phyloP scores from a whole-genome alignment of 92 coral and sea anemone species.

The Heliopora coerulea region DNA sequence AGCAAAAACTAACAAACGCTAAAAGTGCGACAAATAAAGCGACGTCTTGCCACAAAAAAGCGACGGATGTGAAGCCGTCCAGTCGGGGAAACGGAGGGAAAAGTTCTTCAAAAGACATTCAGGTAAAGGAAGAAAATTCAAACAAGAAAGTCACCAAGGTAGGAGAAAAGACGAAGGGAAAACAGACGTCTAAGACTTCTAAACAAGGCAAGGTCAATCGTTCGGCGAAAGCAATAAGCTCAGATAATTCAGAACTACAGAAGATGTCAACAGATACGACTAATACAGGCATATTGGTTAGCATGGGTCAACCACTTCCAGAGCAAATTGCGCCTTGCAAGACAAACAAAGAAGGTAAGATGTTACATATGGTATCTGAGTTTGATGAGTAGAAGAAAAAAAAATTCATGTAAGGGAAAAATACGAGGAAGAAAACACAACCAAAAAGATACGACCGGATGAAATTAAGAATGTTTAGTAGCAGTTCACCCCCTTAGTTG shows the following conservation, averaged over 20 bases:
- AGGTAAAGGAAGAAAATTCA: not conserved
- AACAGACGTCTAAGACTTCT: not conserved
- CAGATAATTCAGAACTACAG: not conserved
- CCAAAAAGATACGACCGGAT: too few relatives aligned
- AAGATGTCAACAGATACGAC: not conserved
- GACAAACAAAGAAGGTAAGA: not conserved
- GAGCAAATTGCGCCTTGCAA: not conserved
- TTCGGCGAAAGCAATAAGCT: not conserved
- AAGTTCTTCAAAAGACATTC: constrained; percentile 8
- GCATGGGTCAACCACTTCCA: not conserved
- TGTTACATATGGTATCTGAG: too few relatives aligned
- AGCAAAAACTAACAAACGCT: constrained; percentile 25
- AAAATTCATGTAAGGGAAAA: too few relatives aligned
- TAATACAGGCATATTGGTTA: not conserved
- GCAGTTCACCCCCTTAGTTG: too few relatives aligned
- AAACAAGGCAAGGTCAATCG: constrained; percentile 33
- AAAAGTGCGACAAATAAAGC: constrained; percentile 31
- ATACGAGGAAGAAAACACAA: too few relatives aligned
- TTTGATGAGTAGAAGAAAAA: too few relatives aligned
- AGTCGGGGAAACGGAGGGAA: constrained; percentile 11
- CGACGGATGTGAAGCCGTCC: constrained; percentile 13
- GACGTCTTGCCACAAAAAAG: constrained; percentile 9
- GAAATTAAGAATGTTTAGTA: too few relatives aligned
- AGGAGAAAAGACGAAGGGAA: constrained; percentile 1
- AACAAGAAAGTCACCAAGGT: constrained; percentile 1